Conservation (phyloP, 2,113 vertebrate species). For the Garra rufa region DNA sequence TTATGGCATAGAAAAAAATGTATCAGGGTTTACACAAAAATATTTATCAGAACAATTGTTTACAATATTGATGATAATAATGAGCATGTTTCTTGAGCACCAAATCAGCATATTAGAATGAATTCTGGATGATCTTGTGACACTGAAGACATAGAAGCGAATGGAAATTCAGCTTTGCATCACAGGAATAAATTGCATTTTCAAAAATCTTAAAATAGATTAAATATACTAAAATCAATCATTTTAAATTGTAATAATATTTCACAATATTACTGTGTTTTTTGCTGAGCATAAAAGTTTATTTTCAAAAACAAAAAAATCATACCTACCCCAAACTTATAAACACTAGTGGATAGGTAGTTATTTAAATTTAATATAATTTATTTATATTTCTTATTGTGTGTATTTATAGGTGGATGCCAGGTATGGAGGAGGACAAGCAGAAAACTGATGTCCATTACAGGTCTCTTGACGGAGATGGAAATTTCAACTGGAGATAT, state of each 20-base stretch:
- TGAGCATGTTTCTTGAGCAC: background rate
- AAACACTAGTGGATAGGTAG: background rate
- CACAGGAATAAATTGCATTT: background rate
- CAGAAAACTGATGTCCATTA: slow-evolving; percentile 99
- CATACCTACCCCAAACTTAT: background rate
- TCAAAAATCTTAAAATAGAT: background rate
- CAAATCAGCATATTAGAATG: background rate
- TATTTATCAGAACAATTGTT: background rate
- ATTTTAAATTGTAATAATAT: background rate
- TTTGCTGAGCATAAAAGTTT: background rate
- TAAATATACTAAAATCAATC: background rate
- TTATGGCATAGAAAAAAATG: background rate
- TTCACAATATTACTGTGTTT: background rate
- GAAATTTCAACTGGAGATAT: slow-evolving; percentile 99
- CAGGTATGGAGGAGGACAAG: slow-evolving; percentile 95
- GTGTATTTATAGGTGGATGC: slow-evolving; percentile 87
- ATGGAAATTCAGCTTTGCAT: background rate
- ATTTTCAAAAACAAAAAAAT: background rate
- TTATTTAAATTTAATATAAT: background rate
- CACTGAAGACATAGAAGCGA: background rate
- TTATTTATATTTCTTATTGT: background rate
- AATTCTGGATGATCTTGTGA: background rate
- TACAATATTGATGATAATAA: background rate
- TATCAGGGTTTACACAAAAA: background rate
- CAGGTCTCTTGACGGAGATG: slow-evolving; percentile 94